Percentiles rank a stretch among this genome's conserved stretches.
Conservation (phyloP, 2,888 invertebrate species). For the Silvanus unidentatus region DNA sequence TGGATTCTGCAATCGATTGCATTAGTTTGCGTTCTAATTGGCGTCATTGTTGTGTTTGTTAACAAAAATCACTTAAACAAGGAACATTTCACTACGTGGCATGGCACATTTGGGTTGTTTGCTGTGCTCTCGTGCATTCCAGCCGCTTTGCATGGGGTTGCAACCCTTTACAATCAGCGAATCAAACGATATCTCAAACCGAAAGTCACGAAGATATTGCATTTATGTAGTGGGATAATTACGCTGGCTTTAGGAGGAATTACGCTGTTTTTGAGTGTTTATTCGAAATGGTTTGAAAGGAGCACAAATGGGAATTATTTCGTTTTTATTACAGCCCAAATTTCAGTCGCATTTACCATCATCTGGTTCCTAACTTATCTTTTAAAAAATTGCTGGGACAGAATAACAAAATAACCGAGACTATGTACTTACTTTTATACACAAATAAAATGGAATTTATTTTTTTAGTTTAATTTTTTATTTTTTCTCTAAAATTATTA, state of each 20-base stretch:
- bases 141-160: slow-evolving; percentile 34
- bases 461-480: too few species aligned
- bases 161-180: slow-evolving; percentile 33
- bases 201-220: slow-evolving; percentile 28
- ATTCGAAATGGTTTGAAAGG: slow-evolving; percentile 30
- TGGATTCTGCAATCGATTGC: slow-evolving; percentile 34
- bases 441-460: too few species aligned
- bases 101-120: slow-evolving; percentile 37
- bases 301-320: slow-evolving; percentile 17
- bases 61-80: slow-evolving; percentile 35
- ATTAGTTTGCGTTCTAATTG: slow-evolving; percentile 26
- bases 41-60: slow-evolving; percentile 32
- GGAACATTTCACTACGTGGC: slow-evolving; percentile 39
- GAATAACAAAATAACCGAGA: too few species aligned
- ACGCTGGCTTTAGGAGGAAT: slow-evolving; percentile 29
- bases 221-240: slow-evolving; percentile 25
- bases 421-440: too few species aligned
- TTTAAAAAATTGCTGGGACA: slow-evolving; percentile 15
- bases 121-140: slow-evolving; percentile 30
- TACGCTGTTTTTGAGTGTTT: slow-evolving; percentile 28
- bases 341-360: slow-evolving; percentile 16
- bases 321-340: slow-evolving; percentile 18
- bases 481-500: too few species aligned
- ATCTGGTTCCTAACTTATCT: slow-evolving; percentile 25
- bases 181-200: slow-evolving; percentile 25